Evolutionary conservation across 37 sponge, comb jelly and placozoan genomes (phyloP).

Genomic region (Ephydatia muelleri): DNA sequence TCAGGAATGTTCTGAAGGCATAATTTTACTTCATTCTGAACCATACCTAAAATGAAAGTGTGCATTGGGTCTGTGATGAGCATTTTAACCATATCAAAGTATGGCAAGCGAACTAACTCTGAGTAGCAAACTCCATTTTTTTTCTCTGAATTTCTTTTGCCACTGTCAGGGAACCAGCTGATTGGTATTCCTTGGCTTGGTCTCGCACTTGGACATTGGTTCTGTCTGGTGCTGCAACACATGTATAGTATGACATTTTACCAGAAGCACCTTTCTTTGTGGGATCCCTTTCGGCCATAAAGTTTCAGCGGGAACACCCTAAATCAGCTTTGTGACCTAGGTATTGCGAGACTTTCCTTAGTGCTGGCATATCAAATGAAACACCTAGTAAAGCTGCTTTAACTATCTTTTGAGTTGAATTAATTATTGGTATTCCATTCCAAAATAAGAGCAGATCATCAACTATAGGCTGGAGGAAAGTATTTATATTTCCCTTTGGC

Average conservation of each 20-base stretch:
- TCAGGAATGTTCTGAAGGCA: background rate
- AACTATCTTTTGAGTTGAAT: background rate
- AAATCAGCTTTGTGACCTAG: no score
- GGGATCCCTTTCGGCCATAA: background rate
- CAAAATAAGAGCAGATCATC: background rate
- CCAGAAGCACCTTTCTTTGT: constrained; percentile 1
- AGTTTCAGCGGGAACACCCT: no score
- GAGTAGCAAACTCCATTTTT: background rate
- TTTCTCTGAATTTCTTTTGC: background rate
- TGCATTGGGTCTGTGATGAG: background rate
- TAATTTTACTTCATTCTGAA: background rate
- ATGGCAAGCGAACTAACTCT: background rate
- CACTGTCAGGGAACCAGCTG: background rate
- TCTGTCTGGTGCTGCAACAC: background rate
- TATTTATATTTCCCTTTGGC: background rate
- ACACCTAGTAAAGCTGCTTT: background rate
- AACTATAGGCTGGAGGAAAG: background rate
- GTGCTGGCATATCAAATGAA: no score
- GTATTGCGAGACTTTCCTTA: no score
- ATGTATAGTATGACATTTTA: background rate
- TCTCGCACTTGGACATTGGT: background rate
- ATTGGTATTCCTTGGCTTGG: background rate
- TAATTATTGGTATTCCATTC: background rate
- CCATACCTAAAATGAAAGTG: background rate
- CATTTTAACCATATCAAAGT: background rate